Percentiles rank a stretch among this genome's conserved stretches.
These are phyloP conservation scores for Otus sunia DNA, from an alignment of 2,113 vertebrate genomes.

Conservation along the genomic window DNA sequence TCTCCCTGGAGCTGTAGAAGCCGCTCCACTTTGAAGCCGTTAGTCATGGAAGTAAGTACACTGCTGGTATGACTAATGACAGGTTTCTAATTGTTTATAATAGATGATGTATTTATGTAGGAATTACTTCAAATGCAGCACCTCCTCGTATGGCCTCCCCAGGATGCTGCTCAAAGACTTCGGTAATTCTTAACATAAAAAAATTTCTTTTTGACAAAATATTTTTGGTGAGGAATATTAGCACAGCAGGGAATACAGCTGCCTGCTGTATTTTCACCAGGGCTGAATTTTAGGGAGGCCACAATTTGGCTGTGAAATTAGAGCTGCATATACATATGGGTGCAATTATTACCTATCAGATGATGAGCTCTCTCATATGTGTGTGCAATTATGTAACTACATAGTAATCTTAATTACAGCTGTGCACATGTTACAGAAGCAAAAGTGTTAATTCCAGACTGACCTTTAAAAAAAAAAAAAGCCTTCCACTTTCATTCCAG, in stretches of 20 bases:
- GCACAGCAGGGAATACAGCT: not conserved
- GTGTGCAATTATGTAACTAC: not conserved
- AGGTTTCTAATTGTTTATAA: constrained; percentile 33
- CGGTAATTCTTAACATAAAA: not conserved
- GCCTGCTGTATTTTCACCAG: not conserved
- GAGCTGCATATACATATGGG: not conserved
- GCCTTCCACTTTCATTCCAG: not conserved
- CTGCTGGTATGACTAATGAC: constrained; percentile 45
- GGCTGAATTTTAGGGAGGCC: not conserved
- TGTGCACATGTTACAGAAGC: not conserved
- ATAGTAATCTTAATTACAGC: not conserved
- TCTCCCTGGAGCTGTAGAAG: constrained; percentile 6
- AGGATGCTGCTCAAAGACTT: not conserved
- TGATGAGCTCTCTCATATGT: not conserved
- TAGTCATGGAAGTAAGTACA: constrained; percentile 10
- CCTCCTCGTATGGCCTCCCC: not conserved
- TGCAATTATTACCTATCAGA: not conserved
- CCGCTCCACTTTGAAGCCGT: constrained; percentile 17
- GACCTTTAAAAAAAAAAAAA: not conserved
- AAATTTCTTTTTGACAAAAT: not conserved
- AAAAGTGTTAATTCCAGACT: not conserved
- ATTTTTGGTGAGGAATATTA: not conserved
- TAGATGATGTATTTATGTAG: not conserved
- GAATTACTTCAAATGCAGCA: constrained; percentile 19
- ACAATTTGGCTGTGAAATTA: not conserved